A percentile compares a stretch with the other conserved stretches of the same genome.
Evolutionary conservation across 1,140 invertebrate species (phyloP).

Genomic region (Sycobia sp.): DNA sequence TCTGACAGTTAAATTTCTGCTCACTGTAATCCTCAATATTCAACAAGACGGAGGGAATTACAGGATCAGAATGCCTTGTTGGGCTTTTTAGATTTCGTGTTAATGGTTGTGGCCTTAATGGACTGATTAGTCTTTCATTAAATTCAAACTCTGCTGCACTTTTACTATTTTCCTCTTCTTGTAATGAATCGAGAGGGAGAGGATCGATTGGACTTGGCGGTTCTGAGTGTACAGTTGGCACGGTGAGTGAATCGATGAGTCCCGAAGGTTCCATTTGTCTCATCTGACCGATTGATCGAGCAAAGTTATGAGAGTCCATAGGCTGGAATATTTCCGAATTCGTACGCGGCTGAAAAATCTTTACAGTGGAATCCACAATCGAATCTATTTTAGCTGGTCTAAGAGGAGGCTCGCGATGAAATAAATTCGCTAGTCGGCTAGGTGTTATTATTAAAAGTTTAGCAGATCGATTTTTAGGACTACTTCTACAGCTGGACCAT

Average conservation of each 20-base stretch:
- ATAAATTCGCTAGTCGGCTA: constrained; percentile 45
- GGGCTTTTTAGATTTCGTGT: constrained; percentile 39
- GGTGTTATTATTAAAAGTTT: constrained; percentile 46
- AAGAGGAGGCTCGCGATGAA: constrained; percentile 29
- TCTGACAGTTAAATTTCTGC: background rate
- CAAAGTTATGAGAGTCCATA: constrained; percentile 40
- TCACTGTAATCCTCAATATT: constrained; percentile 50
- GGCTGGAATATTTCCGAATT: constrained; percentile 41
- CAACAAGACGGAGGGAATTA: constrained; percentile 49
- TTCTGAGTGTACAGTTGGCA: constrained; percentile 53
- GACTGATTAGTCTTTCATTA: constrained; percentile 1
- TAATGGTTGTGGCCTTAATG: constrained; percentile 12
- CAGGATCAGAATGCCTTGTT: constrained; percentile 48
- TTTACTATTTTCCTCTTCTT: constrained; percentile 36
- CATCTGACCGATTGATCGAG: constrained; percentile 33
- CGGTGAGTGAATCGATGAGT: constrained; percentile 42
- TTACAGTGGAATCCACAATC: constrained; percentile 29
- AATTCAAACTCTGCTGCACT: background rate
- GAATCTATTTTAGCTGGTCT: constrained; percentile 19
- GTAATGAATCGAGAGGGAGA: constrained; percentile 39
- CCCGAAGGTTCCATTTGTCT: constrained; percentile 38
- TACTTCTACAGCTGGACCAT: constrained; percentile 23
- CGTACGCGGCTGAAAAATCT: constrained; percentile 23
- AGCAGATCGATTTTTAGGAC: constrained; percentile 39
- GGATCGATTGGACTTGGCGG: constrained; percentile 54